These are phyloP conservation scores for Pipistrellus nathusii DNA, from an alignment of 2,797 vertebrate species.

Conservation along the genomic window DNA sequence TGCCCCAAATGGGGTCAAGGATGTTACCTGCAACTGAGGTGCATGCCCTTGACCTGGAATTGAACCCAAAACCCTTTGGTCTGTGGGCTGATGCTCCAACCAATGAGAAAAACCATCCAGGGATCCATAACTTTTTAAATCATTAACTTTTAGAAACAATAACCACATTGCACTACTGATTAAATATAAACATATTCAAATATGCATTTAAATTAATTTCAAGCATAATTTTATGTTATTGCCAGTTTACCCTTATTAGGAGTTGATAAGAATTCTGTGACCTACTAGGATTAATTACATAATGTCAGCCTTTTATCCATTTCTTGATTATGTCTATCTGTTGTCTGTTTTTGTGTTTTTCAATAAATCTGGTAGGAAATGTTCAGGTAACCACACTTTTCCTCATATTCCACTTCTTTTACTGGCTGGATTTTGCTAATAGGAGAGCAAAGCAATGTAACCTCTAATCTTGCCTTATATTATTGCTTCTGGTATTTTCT, in stretches of 20 bases:
- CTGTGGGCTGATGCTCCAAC: too few relatives aligned
- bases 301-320: not conserved
- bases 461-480: constrained; percentile 15
- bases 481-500: constrained; percentile 42
- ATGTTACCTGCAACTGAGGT: too few relatives aligned
- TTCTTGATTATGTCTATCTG: not conserved
- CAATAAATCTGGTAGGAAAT: not conserved
- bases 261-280: constrained; percentile 12
- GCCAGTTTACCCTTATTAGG: not conserved
- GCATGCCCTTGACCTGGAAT: too few relatives aligned
- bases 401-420: not conserved
- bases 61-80: too few relatives aligned
- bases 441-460: constrained; percentile 14
- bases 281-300: not conserved
- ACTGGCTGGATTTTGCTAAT: not conserved
- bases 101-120: too few relatives aligned
- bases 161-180: not conserved
- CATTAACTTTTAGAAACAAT: not conserved
- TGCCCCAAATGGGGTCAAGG: too few relatives aligned
- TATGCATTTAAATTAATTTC: constrained; percentile 46
- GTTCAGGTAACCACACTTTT: not conserved
- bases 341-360: constrained; percentile 30
- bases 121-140: not conserved
- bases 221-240: not conserved
- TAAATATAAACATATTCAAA: constrained; percentile 33